Conservation (phyloP, 2,797 vertebrate genomes). For the Helicolenus hilgendorfi region DNA sequence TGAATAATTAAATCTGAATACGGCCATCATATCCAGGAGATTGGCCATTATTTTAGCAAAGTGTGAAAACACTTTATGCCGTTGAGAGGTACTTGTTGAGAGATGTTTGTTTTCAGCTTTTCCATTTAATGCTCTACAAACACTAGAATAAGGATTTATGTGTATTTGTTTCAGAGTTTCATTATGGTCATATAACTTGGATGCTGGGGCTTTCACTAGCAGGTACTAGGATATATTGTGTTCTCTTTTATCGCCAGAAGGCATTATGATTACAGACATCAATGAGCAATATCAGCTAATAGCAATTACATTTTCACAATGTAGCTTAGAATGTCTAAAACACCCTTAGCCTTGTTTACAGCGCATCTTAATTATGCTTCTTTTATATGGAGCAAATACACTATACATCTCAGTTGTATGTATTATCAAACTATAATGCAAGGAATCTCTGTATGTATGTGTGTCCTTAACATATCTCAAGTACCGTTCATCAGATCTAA, state of each 20-base stretch:
- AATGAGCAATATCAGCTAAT: neutral
- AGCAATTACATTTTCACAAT: neutral
- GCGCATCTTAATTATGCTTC: neutral
- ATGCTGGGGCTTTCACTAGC: neutral
- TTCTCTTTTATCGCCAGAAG: constrained; percentile 17
- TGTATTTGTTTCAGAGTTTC: neutral
- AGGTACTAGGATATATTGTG: neutral
- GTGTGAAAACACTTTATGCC: constrained; percentile 35
- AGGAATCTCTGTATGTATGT: neutral
- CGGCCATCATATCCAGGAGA: constrained; percentile 13
- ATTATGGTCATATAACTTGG: neutral
- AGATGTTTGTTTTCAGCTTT: constrained; percentile 22
- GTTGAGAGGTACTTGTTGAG: constrained; percentile 36
- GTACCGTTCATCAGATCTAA: neutral
- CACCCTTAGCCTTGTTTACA: neutral
- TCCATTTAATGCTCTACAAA: constrained; percentile 1
- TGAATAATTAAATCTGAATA: constrained; percentile 51
- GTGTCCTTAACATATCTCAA: neutral
- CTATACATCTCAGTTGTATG: neutral
- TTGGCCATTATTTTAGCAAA: constrained; percentile 29
- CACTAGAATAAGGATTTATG: neutral
- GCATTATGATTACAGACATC: neutral
- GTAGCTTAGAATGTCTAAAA: neutral
- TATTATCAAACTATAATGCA: neutral
- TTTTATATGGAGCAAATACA: neutral